Evolutionary conservation across 1,140 invertebrate genomes (phyloP).

Genomic region (Daktulosphaira vitifoliae): DNA sequence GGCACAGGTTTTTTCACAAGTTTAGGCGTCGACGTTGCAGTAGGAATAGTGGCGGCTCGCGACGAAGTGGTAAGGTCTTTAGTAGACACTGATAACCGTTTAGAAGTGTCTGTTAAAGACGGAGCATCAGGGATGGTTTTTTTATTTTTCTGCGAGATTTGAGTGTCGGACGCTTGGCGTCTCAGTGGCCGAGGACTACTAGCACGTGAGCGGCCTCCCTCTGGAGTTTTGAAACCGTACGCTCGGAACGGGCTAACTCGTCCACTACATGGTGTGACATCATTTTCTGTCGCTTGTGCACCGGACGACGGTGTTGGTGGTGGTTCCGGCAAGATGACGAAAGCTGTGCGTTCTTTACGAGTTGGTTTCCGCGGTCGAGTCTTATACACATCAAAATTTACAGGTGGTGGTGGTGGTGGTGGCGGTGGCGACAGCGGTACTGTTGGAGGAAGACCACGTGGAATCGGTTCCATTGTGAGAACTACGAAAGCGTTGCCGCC

Average conservation of each 20-base stretch:
- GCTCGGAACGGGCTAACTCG: slow-evolving; percentile 10
- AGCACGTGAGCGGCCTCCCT: slow-evolving; percentile 8
- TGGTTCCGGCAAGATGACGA: slow-evolving; percentile 14
- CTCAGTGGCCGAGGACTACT: neutral
- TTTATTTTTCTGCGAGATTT: neutral
- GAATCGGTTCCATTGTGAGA: neutral
- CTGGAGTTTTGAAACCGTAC: slow-evolving; percentile 11
- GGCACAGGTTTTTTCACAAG: neutral
- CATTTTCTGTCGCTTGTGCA: neutral
- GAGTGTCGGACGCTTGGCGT: slow-evolving; percentile 3
- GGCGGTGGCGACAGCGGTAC: neutral
- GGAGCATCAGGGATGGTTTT: neutral
- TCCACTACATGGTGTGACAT: neutral
- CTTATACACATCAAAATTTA: slow-evolving; percentile 7
- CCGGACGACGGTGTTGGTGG: neutral
- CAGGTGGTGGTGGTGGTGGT: neutral
- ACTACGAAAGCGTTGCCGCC: neutral
- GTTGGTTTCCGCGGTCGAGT: neutral
- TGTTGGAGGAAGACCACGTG: neutral
- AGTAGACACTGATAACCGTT: neutral
- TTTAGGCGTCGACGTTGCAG: no score
- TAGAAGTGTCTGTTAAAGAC: no score
- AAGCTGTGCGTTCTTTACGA: slow-evolving; percentile 5
- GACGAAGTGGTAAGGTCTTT: neutral
- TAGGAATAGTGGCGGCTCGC: no score